Percentiles rank a stretch among this genome's conserved stretches.
Evolutionary conservation across 30 jellyfish, hydroid and myxozoan genomes (phyloP).

Genomic region (Aurelia sp.): DNA sequence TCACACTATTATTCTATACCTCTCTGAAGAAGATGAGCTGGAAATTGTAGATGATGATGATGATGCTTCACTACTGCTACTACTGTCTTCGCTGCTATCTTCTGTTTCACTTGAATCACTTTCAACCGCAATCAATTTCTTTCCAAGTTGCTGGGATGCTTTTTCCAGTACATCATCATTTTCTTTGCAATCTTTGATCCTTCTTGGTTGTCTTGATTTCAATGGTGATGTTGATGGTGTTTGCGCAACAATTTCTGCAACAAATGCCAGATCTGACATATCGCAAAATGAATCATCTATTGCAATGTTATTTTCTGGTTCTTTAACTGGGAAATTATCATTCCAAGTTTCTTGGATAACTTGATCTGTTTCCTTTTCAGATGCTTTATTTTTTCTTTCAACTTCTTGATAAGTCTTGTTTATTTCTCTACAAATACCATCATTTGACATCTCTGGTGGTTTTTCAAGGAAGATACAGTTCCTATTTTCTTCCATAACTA

Average conservation of each 20-base stretch:
- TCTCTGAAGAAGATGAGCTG: slow-evolving; percentile 39
- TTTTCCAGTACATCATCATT: slow-evolving; percentile 12
- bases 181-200: background rate
- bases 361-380: no score
- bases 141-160: slow-evolving; percentile 31
- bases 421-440: no score
- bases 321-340: no score
- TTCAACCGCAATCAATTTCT: slow-evolving; percentile 5
- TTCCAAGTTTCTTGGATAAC: no score
- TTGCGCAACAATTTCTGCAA: slow-evolving; percentile 10
- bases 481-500: no score
- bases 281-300: background rate
- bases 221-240: background rate
- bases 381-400: no score
- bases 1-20: background rate
- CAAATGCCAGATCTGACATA: slow-evolving; percentile 32
- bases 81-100: slow-evolving; percentile 4
- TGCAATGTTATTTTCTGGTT: background rate
- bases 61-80: background rate
- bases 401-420: no score
- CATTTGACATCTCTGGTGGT: no score
- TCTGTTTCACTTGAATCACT: slow-evolving; percentile 60
- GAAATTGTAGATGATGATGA: slow-evolving; percentile 35
- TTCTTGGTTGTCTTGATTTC: background rate
- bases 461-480: no score